Evolutionary conservation across 1,140 invertebrate genomes (phyloP), one percentile per base, ranked within the genome.

Genomic region (Apis cerana): DNA sequence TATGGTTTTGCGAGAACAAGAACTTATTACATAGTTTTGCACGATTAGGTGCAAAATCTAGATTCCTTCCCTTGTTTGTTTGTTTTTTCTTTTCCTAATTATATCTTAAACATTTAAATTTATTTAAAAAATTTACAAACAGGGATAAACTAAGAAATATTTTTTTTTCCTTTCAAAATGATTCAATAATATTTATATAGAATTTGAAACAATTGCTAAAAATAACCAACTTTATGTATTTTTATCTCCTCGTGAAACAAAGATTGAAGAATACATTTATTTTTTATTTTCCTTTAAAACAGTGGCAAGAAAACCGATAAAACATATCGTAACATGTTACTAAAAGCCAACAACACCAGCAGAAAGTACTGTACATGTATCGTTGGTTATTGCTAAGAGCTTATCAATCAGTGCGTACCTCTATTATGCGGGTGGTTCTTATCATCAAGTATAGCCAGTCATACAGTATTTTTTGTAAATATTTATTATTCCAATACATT

Each of bases 391-490:
- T 82, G 59, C 33, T n/a, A 43, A 65, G 9, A 50, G 62, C 74
- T 85, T 75, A 78, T 85, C 78, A 61, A 54, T 33, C 15, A 21
- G 59, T 59, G 13, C 61, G 48, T 67, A 77, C 79, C 58, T 67
- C 52, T 61, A 65, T 81, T 83, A 80, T 86, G 64, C 52, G 67
- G 68, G 58, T 54, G 71, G 17, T 69, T 68, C 86, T 89, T 88
- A 89, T 87, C 89, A 89, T 89, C 77, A 85, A 87, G 86, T 61
- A 71, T 69, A 75, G 77, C 84, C 84, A 89, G 68, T 76, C 83
- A 84, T 70, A 71, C 71, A 79, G 80, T 82, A 78, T 79, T 83
- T 69, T 82, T 33, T 65, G 59, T 64, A 59, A 33, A 70, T 48
- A 77, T 70, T 64, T 64, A 43, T 17, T 1, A 52, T 11, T 4